A percentile compares a stretch with the other conserved stretches of the same genome.
phyloP scores from a whole-genome alignment of 64 coral and sea anemone genomes.

The Catalaphyllia jardinei region DNA sequence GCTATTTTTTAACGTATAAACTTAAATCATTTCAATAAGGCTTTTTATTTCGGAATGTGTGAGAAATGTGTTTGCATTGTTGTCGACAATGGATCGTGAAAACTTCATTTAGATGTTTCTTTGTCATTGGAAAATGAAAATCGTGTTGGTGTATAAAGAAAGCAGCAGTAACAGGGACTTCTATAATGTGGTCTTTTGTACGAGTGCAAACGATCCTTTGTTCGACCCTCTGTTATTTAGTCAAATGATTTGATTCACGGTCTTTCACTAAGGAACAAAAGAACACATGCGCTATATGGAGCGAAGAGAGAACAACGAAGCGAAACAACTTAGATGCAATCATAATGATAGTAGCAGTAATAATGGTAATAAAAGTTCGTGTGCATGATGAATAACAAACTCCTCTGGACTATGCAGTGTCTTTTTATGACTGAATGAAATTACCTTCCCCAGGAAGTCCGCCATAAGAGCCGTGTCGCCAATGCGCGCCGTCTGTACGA shows the following conservation, averaged over 20 bases:
- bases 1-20: background rate
- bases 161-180: too few species aligned
- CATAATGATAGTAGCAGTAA: background rate
- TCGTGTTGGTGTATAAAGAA: background rate
- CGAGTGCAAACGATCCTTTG: conserved; percentile 11
- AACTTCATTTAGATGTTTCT: background rate
- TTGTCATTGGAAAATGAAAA: background rate
- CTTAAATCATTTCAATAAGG: background rate
- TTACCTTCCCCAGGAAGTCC: too few species aligned
- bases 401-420: too few species aligned
- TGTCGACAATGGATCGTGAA: background rate
- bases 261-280: conserved; percentile 8
- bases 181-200: conserved; percentile 12
- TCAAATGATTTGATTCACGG: background rate
- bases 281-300: background rate
- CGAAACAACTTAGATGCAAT: background rate
- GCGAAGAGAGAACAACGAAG: background rate
- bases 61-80: background rate
- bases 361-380: background rate
- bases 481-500: too few species aligned
- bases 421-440: too few species aligned
- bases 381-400: too few species aligned
- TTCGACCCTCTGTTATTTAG: background rate
- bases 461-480: too few species aligned
- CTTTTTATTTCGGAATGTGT: background rate